Evolutionary conservation across 2,797 vertebrate species (phyloP), one percentile per base, ranked within the genome.

Genomic region (Hoplostethus mediterraneus): DNA sequence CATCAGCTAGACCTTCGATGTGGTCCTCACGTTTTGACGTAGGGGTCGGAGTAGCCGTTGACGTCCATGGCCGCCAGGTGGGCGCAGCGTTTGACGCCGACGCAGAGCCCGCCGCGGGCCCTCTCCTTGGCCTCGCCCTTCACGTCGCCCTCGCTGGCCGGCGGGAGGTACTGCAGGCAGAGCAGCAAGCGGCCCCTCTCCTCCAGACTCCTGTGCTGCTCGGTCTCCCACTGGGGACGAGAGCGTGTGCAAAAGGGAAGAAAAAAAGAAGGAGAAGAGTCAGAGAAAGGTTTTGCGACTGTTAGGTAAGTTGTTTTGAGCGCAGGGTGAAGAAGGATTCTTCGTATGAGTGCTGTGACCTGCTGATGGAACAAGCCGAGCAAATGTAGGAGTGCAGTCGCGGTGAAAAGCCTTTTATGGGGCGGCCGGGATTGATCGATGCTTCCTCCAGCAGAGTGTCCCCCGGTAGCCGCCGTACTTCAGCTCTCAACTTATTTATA

Each of bases 61-160:
- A 97, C 96, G 0, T 97, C 96, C 96, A 97, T 97, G 62, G 96
- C 96, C 1, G 96, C 96, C 73, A 97, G 92, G 85, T 97, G 96
- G 65, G 96, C 96, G 0, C 96, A 97, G 72, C 96, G 96, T 8
- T 95, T 86, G 21, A 97, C 96, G 14, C 96, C 96, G 66, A 97
- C 96, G 33, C 96, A 95, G 36, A 97, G 87, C 25, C 96, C 96
- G 0, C 89, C 95, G 7, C 94, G 92, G 83, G 80, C 86, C 80
- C 21, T 92, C 88, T 94, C 95, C 61, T 95, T 93, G 82, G 42
- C 89, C 91, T 68, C 95, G 33, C 75, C 93, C 90, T 81, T 94
- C 77, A 82, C 72, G 0, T 90, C 86, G 1, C 58, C 82, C 12
- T 91, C 93, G 0, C 9, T 11, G 45, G 84, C 79, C 5, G 91